Evolutionary conservation across 2,797 vertebrate genomes (phyloP), one percentile per base, ranked within the genome.

Genomic region (Myotis pilosus): DNA sequence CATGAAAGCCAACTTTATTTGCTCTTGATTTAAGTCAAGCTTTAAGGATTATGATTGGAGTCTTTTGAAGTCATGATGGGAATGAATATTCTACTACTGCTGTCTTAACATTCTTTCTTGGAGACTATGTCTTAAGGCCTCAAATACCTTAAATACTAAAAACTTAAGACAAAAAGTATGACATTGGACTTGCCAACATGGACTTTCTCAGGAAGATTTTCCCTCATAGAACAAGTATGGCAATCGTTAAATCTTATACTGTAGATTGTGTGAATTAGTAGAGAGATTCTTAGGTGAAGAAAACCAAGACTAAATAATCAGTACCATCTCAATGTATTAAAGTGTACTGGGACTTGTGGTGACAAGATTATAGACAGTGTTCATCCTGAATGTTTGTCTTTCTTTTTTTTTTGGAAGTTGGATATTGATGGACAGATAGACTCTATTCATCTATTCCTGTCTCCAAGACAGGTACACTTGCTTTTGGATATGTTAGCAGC

Each of bases 401-500:
- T 93, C 47, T 25, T 96, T 96, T 98, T 55, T 36, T 81, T 91
- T 87, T 97, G 96, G 75, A 96, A 99, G 99, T 98, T 99, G 98
- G 99, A 99, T 97, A 97, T 99, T 92, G 98, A 99, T 93, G 99
- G 99, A 84, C 99, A 99, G 71, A 99, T 99, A 87, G 99, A 99
- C 90, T 99, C 99, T 8, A 80, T 99, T 91, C 98, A 99, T 95
- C 97, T 99, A 30, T 99, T 99, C 97, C 98, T 99, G 82, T 99
- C 99, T 2, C 99, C 99, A 12, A 99, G 99, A 10, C 99, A 99
- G 99, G 99, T 99, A 69, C 99, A 99, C 97, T 98, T 99, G 96
- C 98, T 99, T 0, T 96, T 99, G 97, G 99, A 99, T 97, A 98
- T 99, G 98, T 98, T 99, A 97, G 99, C 99, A 94, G 99, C 99